Evolutionary conservation across 2,113 vertebrate genomes (phyloP).

Genomic region (Camelus bactrianus): DNA sequence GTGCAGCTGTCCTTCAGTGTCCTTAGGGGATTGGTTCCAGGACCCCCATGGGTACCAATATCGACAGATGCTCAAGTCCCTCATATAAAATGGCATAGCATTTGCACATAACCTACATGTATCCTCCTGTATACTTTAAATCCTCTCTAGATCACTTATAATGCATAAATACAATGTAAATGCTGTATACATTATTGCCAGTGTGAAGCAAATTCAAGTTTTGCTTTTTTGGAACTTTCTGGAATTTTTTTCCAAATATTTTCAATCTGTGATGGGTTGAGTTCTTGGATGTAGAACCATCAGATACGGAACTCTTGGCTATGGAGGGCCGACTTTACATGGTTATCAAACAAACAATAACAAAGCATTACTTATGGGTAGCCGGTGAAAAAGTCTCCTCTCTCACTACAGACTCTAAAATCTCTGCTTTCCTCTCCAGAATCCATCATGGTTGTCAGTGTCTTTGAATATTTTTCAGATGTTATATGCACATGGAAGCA

Average conservation of each 20-base stretch:
- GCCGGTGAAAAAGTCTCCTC: not conserved
- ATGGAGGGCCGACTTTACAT: not conserved
- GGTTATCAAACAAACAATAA: not conserved
- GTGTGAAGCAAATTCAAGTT: not conserved
- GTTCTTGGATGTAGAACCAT: not conserved
- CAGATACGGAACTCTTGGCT: not conserved
- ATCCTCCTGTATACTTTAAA: accelerated
- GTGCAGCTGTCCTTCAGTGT: not conserved
- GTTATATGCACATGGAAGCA: not conserved
- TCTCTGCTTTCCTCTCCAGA: not conserved
- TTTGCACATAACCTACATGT: not conserved
- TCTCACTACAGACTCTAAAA: not conserved
- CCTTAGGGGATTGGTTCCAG: not conserved
- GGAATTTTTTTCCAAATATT: not conserved
- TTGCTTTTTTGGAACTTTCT: not conserved
- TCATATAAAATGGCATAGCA: not conserved
- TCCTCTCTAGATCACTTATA: not conserved
- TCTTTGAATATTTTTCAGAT: not conserved
- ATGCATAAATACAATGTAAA: not conserved
- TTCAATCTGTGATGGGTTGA: not conserved
- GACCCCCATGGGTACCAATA: not conserved
- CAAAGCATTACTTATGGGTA: not conserved
- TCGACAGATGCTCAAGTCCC: not conserved
- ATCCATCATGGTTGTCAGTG: not conserved
- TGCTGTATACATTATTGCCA: not conserved